Percentiles rank a stretch among this genome's conserved stretches.
These are phyloP conservation scores for Drosophila arizonae DNA, from an alignment of 1,140 invertebrate genomes.

Conservation along the genomic window DNA sequence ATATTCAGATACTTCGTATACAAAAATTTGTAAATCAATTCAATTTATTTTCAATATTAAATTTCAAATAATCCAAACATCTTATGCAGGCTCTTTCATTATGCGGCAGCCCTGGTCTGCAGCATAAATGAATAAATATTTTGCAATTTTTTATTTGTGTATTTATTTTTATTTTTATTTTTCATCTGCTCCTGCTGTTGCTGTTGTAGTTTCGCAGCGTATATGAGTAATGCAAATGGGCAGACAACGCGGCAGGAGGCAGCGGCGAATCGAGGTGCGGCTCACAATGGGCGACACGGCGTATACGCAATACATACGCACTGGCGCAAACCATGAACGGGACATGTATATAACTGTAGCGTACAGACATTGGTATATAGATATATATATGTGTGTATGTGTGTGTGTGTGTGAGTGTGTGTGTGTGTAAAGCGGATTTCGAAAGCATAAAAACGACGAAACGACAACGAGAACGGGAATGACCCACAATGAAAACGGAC, in stretches of 20 bases:
- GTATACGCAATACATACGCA: conserved; percentile 65
- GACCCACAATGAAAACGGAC: conserved; percentile 79
- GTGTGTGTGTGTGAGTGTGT: conserved; percentile 9
- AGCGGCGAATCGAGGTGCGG: conserved; percentile 53
- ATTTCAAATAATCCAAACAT: conserved; percentile 3
- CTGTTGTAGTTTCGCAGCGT: conserved; percentile 38
- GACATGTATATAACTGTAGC: conserved; percentile 53
- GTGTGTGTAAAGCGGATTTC: conserved; percentile 71
- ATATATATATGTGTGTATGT: conserved; percentile 4
- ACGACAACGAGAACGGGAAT: conserved; percentile 61
- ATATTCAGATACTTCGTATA: too few relatives aligned
- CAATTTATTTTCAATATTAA: background rate
- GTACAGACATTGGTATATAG: conserved; percentile 20
- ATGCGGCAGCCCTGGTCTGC: conserved; percentile 56
- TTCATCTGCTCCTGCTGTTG: conserved; percentile 6
- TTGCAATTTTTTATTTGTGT: conserved; percentile 68
- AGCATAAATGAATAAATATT: conserved; percentile 74
- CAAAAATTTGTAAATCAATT: too few relatives aligned
- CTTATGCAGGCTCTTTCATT: background rate
- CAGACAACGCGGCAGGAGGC: conserved; percentile 35
- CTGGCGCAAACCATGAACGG: conserved; percentile 37
- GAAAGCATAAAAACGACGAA: conserved; percentile 66
- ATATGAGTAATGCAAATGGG: conserved; percentile 72
- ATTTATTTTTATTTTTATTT: conserved; percentile 19
- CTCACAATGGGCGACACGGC: conserved; percentile 73